Evolutionary conservation across 2,113 vertebrate species (phyloP).

Genomic region (Girardinichthys multiradiatus): DNA sequence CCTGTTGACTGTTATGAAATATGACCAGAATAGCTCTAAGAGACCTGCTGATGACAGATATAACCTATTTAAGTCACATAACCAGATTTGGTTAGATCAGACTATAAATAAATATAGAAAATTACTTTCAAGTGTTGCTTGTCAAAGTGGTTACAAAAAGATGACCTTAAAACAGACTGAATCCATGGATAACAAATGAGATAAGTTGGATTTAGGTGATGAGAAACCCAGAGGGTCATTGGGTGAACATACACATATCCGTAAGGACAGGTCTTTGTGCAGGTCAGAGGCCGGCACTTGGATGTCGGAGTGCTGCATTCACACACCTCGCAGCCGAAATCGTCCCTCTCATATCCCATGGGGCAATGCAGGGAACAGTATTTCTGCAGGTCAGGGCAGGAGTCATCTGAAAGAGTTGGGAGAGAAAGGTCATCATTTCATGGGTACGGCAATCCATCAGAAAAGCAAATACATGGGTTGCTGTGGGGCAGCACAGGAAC

Average conservation of each 20-base stretch:
- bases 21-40: no score
- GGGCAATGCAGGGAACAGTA: conserved; percentile 80
- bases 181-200: conserved; percentile 20
- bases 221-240: conserved; percentile 4
- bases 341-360: conserved; percentile 78
- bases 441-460: conserved; percentile 43
- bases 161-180: conserved; percentile 25
- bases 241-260: conserved; percentile 81
- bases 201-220: background rate
- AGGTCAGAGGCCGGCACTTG: conserved; percentile 80
- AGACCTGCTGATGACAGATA: no score
- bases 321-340: conserved; percentile 83
- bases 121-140: background rate
- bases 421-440: conserved; percentile 39
- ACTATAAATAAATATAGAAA: no score
- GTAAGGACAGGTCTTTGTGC: conserved; percentile 83
- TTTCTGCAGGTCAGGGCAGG: conserved; percentile 78
- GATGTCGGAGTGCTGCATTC: conserved; percentile 71
- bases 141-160: background rate
- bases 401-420: conserved; percentile 78
- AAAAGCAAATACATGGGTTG: conserved; percentile 20
- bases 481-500: conserved; percentile 16
- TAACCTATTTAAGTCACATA: no score
- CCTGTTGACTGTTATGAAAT: no score
- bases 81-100: no score